Percentiles rank a stretch among this genome's conserved stretches.
phyloP scores from a whole-genome alignment of 2,113 vertebrate genomes.

The Rhabdornis inornatus region DNA sequence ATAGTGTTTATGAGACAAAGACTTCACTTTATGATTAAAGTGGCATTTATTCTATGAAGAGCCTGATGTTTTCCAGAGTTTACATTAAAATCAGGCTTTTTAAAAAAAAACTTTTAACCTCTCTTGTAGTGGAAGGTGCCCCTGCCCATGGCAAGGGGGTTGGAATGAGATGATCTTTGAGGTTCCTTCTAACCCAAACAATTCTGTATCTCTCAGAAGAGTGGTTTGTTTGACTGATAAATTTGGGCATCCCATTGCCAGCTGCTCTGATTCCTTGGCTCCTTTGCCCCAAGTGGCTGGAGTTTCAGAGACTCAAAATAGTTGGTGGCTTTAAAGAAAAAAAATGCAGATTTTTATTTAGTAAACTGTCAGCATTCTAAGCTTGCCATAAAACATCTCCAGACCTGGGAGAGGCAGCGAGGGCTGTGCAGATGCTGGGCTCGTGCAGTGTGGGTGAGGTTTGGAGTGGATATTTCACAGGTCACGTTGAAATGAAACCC shows the following conservation, averaged over 20 bases:
- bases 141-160: background rate
- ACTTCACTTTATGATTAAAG: background rate
- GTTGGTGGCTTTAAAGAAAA: background rate
- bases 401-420: fast-evolving
- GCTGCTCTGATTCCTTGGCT: background rate
- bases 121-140: background rate
- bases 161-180: background rate
- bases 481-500: background rate
- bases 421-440: background rate
- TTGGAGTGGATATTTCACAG: background rate
- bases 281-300: fast-evolving
- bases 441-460: fast-evolving
- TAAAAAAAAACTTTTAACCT: background rate
- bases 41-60: background rate
- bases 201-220: background rate
- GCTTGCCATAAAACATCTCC: background rate
- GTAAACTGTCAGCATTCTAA: background rate
- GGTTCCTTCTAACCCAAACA: background rate
- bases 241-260: background rate
- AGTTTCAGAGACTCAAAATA: background rate
- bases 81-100: background rate
- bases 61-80: background rate
- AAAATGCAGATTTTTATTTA: background rate
- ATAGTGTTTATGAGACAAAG: background rate
- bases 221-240: background rate